Conservation (phyloP, 2,797 vertebrate genomes). For the Scolopax bukidnonensis region DNA sequence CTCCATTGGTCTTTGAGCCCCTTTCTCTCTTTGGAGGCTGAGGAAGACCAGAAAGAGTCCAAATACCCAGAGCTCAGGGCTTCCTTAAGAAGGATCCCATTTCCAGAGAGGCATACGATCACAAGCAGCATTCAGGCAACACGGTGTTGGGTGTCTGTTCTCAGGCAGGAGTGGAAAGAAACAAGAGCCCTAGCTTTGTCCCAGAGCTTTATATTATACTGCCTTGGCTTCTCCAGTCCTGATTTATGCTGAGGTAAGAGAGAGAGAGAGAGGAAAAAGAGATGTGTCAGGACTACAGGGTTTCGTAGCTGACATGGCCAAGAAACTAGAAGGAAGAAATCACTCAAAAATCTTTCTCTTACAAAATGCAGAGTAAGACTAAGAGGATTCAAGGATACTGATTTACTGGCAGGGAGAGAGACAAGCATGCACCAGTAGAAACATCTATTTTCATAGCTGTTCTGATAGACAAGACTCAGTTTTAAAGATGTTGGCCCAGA, state of each 20-base stretch:
- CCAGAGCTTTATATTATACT: not conserved
- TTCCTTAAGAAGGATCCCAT: not conserved
- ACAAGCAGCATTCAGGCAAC: not conserved
- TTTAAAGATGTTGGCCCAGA: not conserved
- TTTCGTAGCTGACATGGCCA: not conserved
- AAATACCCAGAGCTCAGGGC: not conserved
- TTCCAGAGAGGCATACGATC: not conserved
- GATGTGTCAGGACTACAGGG: not conserved
- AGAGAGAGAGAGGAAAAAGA: not conserved
- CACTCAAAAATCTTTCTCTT: not conserved
- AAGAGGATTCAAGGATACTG: not conserved
- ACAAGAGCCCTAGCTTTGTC: not conserved
- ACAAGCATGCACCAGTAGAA: not conserved
- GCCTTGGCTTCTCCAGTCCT: not conserved
- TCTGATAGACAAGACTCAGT: not conserved
- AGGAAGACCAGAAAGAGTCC: not conserved
- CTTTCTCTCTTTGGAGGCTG: not conserved
- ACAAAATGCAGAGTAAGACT: not conserved
- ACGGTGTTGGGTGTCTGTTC: not conserved
- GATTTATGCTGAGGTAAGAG: not conserved
- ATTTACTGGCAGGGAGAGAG: not conserved
- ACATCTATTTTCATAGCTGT: not conserved
- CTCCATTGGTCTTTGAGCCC: not conserved
- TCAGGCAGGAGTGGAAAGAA: not conserved
- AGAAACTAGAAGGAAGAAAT: constrained; percentile 18